phyloP scores from a whole-genome alignment of 2,888 invertebrate genomes.

The Clostera curtula region DNA sequence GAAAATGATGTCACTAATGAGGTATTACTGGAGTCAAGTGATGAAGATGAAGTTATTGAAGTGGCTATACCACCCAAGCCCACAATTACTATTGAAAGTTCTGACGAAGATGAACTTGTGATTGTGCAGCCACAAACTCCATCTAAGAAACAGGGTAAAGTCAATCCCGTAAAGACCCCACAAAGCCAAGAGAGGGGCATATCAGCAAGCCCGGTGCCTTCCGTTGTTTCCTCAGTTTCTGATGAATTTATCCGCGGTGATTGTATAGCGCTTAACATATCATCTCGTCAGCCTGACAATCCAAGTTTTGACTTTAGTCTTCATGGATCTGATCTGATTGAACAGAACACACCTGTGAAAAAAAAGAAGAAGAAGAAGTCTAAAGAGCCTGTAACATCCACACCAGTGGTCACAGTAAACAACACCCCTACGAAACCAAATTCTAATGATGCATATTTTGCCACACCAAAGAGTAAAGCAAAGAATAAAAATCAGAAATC shows the following conservation, averaged over 20 bases:
- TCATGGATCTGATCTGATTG: conserved; percentile 60
- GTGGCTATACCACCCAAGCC: conserved; percentile 62
- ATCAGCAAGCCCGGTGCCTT: conserved; percentile 62
- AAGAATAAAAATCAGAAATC: conserved; percentile 57
- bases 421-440: too few species aligned
- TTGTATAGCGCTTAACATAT: conserved; percentile 66
- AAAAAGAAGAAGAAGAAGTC: conserved; percentile 60
- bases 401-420: conserved; percentile 32
- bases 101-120: conserved; percentile 58
- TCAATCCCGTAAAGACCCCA: conserved; percentile 19
- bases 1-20: conserved; percentile 36
- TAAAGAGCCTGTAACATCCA: conserved; percentile 46
- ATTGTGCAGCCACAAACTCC: conserved; percentile 27
- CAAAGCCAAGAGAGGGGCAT: conserved; percentile 34
- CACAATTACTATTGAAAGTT: conserved; percentile 66
- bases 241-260: conserved; percentile 68
- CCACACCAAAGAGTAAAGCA: conserved; percentile 65
- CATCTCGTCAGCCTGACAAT: conserved; percentile 47
- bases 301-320: conserved; percentile 67
- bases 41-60: conserved; percentile 68
- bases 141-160: conserved; percentile 19
- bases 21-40: conserved; percentile 53
- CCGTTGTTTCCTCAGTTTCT: conserved; percentile 64
- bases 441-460: conserved; percentile 48
- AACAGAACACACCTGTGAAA: conserved; percentile 45